Conservation (phyloP, 1,140 invertebrate genomes). For the Leptinotarsa defecta region DNA sequence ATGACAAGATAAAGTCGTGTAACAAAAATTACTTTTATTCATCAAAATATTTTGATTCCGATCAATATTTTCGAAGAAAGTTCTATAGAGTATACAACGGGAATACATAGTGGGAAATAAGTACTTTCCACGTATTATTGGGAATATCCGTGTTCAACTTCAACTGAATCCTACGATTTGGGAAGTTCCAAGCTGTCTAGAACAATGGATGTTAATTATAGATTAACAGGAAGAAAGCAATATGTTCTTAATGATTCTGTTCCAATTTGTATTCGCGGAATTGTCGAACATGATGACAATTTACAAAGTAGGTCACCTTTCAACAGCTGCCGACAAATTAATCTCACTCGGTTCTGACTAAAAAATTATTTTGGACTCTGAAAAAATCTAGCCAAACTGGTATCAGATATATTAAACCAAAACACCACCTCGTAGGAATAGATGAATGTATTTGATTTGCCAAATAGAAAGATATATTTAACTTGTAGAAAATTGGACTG, state of each 20-base stretch:
- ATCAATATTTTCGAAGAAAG: too few relatives aligned
- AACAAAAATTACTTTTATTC: too few relatives aligned
- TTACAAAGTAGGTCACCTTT: background rate
- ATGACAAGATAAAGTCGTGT: too few relatives aligned
- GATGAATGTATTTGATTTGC: background rate
- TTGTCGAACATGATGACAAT: background rate
- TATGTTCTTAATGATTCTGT: background rate
- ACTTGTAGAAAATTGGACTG: background rate
- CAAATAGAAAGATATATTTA: background rate
- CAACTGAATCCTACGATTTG: too few relatives aligned
- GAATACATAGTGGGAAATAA: too few relatives aligned
- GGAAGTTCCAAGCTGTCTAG: background rate
- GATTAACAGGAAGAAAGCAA: background rate
- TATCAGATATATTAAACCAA: background rate
- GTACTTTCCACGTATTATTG: too few relatives aligned
- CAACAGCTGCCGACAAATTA: background rate
- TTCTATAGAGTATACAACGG: too few relatives aligned
- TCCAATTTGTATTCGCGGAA: background rate
- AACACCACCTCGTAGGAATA: background rate
- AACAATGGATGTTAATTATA: background rate
- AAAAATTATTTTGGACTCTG: background rate
- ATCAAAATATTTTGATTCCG: too few relatives aligned
- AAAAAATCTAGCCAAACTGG: background rate
- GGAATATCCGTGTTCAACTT: too few relatives aligned
- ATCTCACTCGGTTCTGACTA: background rate